These are phyloP conservation scores for Strix uralensis DNA, from an alignment of 2,113 vertebrate genomes.

Conservation along the genomic window DNA sequence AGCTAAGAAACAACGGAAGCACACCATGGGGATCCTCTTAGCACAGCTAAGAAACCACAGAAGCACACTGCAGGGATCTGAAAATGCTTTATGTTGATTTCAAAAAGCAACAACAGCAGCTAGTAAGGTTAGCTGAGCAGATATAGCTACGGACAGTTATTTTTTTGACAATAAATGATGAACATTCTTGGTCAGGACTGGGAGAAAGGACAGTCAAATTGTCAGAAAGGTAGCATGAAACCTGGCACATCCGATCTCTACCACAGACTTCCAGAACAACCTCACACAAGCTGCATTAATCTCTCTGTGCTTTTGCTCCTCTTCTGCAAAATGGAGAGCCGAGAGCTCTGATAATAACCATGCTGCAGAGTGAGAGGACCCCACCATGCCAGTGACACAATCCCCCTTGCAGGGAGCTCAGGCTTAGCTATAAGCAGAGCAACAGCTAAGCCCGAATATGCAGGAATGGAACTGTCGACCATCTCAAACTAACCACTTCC, in stretches of 20 bases:
- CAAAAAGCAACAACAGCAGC: background rate
- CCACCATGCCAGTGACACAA: background rate
- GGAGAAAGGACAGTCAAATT: background rate
- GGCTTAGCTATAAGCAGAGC: background rate
- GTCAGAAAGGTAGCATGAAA: background rate
- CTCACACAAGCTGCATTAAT: background rate
- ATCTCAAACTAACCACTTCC: background rate
- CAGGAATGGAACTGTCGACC: background rate
- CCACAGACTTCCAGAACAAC: background rate
- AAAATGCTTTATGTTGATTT: background rate
- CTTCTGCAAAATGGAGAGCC: background rate
- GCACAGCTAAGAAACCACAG: background rate
- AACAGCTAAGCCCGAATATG: background rate
- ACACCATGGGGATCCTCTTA: background rate
- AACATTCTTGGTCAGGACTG: background rate
- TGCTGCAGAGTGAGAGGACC: accelerated
- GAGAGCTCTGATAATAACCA: background rate
- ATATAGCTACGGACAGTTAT: background rate
- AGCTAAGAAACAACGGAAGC: background rate
- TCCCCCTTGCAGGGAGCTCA: background rate
- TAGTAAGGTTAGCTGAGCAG: background rate
- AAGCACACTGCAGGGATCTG: background rate
- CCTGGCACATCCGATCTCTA: background rate
- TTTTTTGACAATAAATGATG: background rate
- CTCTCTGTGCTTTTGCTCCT: background rate